A percentile compares a stretch with the other conserved stretches of the same genome.
These are phyloP conservation scores for Pangasianodon gigas DNA, from an alignment of 2,113 vertebrate species.

Conservation along the genomic window DNA sequence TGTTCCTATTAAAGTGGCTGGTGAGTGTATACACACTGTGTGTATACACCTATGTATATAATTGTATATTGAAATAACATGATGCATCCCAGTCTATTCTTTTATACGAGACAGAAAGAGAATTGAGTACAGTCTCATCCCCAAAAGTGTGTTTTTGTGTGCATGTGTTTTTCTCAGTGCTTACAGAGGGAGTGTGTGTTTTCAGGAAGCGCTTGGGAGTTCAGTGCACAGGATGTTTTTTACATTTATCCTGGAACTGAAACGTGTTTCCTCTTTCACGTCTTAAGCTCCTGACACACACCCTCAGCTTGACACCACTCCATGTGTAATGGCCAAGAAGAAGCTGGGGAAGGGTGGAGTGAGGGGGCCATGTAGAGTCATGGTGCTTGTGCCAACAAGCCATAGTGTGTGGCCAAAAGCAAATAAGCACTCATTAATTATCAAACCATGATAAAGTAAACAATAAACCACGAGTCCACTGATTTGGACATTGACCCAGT, in stretches of 20 bases:
- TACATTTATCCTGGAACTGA: constrained; percentile 57
- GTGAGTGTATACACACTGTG: no score
- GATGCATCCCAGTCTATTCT: background rate
- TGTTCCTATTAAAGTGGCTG: background rate
- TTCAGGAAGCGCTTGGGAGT: constrained; percentile 57
- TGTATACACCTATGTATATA: background rate
- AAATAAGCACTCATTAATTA: constrained; percentile 14
- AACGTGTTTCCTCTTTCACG: constrained; percentile 61
- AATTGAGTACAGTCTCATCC: background rate
- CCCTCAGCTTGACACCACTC: background rate
- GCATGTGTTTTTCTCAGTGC: background rate
- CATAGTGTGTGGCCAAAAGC: background rate
- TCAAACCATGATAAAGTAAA: background rate
- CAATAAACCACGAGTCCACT: background rate
- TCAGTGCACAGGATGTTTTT: constrained; percentile 55
- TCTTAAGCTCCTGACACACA: background rate
- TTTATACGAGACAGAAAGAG: background rate
- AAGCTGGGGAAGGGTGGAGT: background rate
- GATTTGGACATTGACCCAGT: background rate
- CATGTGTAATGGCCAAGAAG: background rate
- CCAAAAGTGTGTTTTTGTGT: constrained; percentile 20
- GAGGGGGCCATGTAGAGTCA: background rate
- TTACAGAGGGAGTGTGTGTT: background rate
- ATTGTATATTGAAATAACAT: background rate
- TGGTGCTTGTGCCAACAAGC: background rate